Conservation (phyloP, 2,888 invertebrate species). For the Tyria jacobaeae region DNA sequence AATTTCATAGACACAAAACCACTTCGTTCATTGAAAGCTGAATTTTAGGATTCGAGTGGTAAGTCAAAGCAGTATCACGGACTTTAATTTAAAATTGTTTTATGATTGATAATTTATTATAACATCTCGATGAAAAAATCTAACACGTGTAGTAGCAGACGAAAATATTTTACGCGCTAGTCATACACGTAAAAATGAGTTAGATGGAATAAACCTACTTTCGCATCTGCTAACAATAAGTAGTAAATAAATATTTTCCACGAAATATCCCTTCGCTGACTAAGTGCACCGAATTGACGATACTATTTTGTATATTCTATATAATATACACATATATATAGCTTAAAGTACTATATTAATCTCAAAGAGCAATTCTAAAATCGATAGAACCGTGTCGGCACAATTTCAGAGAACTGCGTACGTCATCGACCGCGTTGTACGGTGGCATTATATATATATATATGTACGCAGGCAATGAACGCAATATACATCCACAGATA, state of each 20-base stretch:
- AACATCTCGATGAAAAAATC: too few relatives aligned
- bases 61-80: too few relatives aligned
- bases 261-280: constrained; percentile 21
- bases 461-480: constrained; percentile 15
- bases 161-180: too few relatives aligned
- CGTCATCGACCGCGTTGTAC: constrained; percentile 17
- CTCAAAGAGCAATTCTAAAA: constrained; percentile 24
- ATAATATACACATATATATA: neutral
- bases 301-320: constrained; percentile 30
- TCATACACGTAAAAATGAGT: neutral
- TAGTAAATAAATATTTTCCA: constrained; percentile 4
- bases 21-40: too few relatives aligned
- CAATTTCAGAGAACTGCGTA: constrained; percentile 15
- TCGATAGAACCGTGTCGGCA: constrained; percentile 26
- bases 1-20: too few relatives aligned
- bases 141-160: too few relatives aligned
- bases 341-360: neutral
- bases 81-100: too few relatives aligned
- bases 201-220: neutral
- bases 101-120: too few relatives aligned
- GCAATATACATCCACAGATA: constrained; percentile 13
- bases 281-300: constrained; percentile 15
- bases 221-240: constrained; percentile 20
- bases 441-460: constrained; percentile 19
- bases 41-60: too few relatives aligned